Percentiles rank a stretch among this genome's conserved stretches.
Conservation (phyloP, 2,797 vertebrate genomes). For the Amniataba percoides region DNA sequence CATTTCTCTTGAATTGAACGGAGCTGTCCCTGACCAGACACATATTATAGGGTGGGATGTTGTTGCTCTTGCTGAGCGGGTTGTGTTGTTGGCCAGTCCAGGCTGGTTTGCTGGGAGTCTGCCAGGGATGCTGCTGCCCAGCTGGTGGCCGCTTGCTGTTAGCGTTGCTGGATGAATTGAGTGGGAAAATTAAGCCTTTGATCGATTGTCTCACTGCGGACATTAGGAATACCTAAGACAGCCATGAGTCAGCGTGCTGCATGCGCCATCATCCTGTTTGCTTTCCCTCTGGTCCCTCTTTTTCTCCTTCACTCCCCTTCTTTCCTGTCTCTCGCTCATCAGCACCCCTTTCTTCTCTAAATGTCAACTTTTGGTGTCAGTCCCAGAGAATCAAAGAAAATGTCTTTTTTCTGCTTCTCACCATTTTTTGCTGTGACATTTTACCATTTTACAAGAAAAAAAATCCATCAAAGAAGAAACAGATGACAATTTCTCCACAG, state of each 20-base stretch:
- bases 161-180: slow-evolving; percentile 72
- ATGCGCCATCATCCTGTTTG: slow-evolving; percentile 52
- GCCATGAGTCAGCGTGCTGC: slow-evolving; percentile 74
- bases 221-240: slow-evolving; percentile 75
- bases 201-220: slow-evolving; percentile 82
- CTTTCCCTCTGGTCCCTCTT: slow-evolving; percentile 29
- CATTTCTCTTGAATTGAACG: slow-evolving; percentile 1
- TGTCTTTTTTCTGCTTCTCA: slow-evolving; percentile 35
- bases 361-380: slow-evolving; percentile 68
- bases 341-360: slow-evolving; percentile 51
- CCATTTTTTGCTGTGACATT: slow-evolving; percentile 63
- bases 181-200: slow-evolving; percentile 79
- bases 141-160: slow-evolving; percentile 73
- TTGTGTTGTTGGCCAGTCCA: slow-evolving; percentile 54
- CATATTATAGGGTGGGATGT: slow-evolving; percentile 24
- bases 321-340: slow-evolving; percentile 25
- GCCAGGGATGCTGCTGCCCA: slow-evolving; percentile 73
- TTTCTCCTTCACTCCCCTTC: slow-evolving; percentile 20
- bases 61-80: slow-evolving; percentile 50
- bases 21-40: slow-evolving; percentile 18
- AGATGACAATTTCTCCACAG: slow-evolving; percentile 37
- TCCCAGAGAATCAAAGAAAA: slow-evolving; percentile 52
- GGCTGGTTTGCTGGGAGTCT: slow-evolving; percentile 64
- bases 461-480: slow-evolving; percentile 46
- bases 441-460: slow-evolving; percentile 51